Evolutionary conservation across 2,113 vertebrate species (phyloP).

Genomic region (Atrichornis clamosus): DNA sequence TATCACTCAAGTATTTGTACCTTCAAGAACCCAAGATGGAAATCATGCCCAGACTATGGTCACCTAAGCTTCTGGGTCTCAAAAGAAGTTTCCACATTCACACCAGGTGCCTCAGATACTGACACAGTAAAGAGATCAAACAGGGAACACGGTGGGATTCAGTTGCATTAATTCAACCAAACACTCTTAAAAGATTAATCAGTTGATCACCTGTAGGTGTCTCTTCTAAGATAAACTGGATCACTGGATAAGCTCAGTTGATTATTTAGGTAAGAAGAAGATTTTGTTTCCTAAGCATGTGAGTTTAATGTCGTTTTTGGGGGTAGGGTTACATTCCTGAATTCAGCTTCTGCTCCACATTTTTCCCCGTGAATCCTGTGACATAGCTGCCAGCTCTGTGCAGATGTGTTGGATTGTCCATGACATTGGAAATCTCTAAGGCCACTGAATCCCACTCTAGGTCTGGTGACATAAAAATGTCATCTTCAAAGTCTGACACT

Average conservation of each 20-base stretch:
- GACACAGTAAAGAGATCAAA: not conserved
- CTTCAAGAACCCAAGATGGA: not conserved
- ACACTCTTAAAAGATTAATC: not conserved
- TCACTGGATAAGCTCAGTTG: not conserved
- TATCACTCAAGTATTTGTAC: not conserved
- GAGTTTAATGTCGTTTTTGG: not conserved
- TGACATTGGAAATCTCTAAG: not conserved
- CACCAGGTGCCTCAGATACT: rapidly evolving
- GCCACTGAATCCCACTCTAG: not conserved
- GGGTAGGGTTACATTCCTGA: not conserved
- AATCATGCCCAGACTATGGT: not conserved
- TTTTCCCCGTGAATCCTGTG: not conserved
- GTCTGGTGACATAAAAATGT: not conserved
- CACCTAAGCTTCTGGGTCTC: not conserved
- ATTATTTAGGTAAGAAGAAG: not conserved
- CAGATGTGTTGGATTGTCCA: not conserved
- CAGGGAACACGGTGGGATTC: not conserved
- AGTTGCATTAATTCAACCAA: not conserved
- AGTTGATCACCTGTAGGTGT: not conserved
- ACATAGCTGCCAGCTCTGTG: not conserved
- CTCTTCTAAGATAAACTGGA: not conserved
- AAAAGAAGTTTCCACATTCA: not conserved
- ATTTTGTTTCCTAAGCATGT: not conserved
- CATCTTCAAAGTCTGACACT: not conserved
- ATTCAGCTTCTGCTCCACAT: not conserved